Percentiles rank a stretch among this genome's conserved stretches.
These are phyloP conservation scores for Ailurus styani DNA, from an alignment of 2,113 vertebrate species.

Conservation along the genomic window DNA sequence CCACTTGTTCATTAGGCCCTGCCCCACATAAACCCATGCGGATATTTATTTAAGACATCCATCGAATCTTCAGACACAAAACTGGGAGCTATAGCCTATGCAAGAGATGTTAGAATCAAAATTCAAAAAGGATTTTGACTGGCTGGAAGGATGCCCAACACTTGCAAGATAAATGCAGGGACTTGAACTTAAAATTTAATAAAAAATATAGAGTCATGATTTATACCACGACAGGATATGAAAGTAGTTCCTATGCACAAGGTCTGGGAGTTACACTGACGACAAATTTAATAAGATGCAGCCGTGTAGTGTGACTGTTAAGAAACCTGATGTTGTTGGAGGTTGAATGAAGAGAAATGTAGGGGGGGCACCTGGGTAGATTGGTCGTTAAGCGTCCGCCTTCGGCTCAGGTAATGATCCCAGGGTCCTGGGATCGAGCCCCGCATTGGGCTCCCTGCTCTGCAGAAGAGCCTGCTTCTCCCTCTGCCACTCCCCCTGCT, in stretches of 20 bases:
- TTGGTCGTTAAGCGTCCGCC: too few relatives aligned
- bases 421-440: too few relatives aligned
- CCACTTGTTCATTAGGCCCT: not conserved
- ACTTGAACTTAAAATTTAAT: slow-evolving; percentile 54
- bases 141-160: not conserved
- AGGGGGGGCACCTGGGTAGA: too few relatives aligned
- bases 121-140: not conserved
- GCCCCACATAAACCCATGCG: not conserved
- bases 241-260: slow-evolving; percentile 29
- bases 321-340: slow-evolving; percentile 1
- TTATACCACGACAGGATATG: slow-evolving; percentile 39
- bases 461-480: too few relatives aligned
- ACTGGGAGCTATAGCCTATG: not conserved
- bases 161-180: slow-evolving; percentile 21
- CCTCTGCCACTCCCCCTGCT: too few relatives aligned
- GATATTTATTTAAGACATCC: not conserved
- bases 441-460: too few relatives aligned
- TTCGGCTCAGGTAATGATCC: too few relatives aligned
- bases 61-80: slow-evolving; percentile 14
- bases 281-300: slow-evolving; percentile 42
- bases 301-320: not conserved
- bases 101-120: not conserved
- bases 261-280: slow-evolving; percentile 15
- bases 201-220: slow-evolving; percentile 21
- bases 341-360: slow-evolving; percentile 25